phyloP scores from a whole-genome alignment of 2,113 vertebrate genomes.

The Bothrops jararaca region DNA sequence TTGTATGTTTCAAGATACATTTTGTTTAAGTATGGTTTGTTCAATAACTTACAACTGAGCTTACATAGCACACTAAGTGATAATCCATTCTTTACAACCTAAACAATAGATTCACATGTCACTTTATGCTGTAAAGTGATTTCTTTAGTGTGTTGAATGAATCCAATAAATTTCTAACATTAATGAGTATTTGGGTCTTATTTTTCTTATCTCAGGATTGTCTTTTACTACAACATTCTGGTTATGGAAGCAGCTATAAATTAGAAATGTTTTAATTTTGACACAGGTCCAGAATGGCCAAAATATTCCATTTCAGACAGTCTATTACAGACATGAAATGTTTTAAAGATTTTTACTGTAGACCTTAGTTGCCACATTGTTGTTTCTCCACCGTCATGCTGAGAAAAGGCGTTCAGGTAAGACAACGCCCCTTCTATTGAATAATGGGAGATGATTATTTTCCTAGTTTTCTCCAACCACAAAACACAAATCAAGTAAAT shows the following conservation, averaged over 20 bases:
- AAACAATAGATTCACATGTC: not conserved
- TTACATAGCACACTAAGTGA: not conserved
- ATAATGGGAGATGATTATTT: not conserved
- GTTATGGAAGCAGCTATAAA: not conserved
- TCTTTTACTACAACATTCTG: not conserved
- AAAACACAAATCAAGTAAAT: not conserved
- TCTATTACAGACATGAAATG: not conserved
- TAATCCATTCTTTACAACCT: not conserved
- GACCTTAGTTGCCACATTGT: not conserved
- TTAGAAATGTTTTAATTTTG: not conserved
- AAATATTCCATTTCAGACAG: not conserved
- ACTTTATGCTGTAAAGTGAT: not conserved
- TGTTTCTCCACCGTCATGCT: not conserved
- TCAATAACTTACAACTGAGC: not conserved
- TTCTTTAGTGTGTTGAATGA: not conserved
- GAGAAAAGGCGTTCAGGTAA: too few relatives aligned
- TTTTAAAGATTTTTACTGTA: not conserved
- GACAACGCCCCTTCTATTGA: not conserved
- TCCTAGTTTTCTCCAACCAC: not conserved
- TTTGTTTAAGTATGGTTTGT: not conserved
- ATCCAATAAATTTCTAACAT: not conserved
- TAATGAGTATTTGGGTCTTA: not conserved
- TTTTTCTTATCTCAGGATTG: not conserved
- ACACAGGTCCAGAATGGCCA: not conserved
- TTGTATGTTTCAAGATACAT: not conserved